Conservation (phyloP, 2,888 invertebrate genomes). For the Dolomedes plantarius region DNA sequence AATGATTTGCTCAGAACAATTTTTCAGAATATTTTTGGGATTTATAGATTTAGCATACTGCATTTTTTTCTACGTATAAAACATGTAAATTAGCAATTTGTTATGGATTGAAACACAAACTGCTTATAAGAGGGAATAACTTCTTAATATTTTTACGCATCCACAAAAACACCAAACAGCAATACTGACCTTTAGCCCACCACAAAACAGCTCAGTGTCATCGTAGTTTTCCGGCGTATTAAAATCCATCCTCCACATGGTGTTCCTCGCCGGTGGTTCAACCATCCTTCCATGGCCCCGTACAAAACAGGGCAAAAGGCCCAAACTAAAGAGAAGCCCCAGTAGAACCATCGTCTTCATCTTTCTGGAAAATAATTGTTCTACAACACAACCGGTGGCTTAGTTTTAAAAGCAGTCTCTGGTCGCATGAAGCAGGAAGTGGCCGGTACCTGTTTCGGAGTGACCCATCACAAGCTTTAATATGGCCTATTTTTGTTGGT, state of each 20-base stretch:
- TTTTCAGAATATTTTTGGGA: too few relatives aligned
- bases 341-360: not conserved
- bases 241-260: constrained; percentile 83
- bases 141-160: too few relatives aligned
- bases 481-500: too few relatives aligned
- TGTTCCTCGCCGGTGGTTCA: constrained; percentile 75
- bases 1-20: too few relatives aligned
- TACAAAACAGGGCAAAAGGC: constrained; percentile 7
- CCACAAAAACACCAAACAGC: too few relatives aligned
- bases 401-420: not conserved
- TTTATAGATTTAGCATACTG: too few relatives aligned
- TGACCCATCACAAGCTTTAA: too few relatives aligned
- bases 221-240: constrained; percentile 74
- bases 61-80: too few relatives aligned
- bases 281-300: constrained; percentile 74
- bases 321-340: not conserved
- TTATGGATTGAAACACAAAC: too few relatives aligned
- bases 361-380: not conserved
- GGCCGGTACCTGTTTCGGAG: too few relatives aligned
- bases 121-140: too few relatives aligned
- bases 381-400: not conserved
- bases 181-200: constrained; percentile 77
- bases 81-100: too few relatives aligned
- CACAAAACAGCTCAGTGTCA: constrained; percentile 75
- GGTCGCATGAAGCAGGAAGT: not conserved